phyloP scores from a whole-genome alignment of 2,113 vertebrate genomes.

The Progne subis region DNA sequence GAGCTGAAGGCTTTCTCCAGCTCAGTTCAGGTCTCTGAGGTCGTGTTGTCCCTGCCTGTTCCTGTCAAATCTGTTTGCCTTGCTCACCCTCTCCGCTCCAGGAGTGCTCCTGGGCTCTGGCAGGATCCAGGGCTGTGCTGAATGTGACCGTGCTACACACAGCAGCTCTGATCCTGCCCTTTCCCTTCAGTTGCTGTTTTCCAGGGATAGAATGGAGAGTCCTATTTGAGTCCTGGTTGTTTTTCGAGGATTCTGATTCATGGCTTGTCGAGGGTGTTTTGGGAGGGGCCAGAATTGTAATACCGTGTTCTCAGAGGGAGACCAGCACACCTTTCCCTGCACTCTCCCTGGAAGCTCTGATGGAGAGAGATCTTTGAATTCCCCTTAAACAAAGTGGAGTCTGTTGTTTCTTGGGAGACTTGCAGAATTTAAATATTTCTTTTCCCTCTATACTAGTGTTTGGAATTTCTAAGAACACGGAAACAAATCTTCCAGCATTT shows the following conservation, averaged over 20 bases:
- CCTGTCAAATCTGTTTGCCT: neutral
- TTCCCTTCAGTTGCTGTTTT: neutral
- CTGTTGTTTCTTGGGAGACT: neutral
- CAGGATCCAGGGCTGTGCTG: neutral
- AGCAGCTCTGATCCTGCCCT: neutral
- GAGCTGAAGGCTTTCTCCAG: neutral
- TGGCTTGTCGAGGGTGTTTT: neutral
- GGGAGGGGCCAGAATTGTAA: neutral
- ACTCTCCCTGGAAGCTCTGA: neutral
- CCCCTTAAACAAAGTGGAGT: neutral
- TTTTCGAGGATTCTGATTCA: neutral
- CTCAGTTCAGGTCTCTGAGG: neutral
- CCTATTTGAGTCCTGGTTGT: neutral
- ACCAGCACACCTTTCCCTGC: accelerated
- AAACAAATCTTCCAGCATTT: neutral
- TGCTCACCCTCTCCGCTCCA: neutral
- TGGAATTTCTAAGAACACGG: neutral
- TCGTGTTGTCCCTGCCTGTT: constrained; percentile 1
- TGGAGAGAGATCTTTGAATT: neutral
- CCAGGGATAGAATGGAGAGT: neutral
- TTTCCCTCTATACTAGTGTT: neutral
- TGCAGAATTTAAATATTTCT: neutral
- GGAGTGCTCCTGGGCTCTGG: neutral
- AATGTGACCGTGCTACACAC: neutral
- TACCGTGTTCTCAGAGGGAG: neutral